Conservation (phyloP, 2,113 vertebrate species). For the Rhea americana region DNA sequence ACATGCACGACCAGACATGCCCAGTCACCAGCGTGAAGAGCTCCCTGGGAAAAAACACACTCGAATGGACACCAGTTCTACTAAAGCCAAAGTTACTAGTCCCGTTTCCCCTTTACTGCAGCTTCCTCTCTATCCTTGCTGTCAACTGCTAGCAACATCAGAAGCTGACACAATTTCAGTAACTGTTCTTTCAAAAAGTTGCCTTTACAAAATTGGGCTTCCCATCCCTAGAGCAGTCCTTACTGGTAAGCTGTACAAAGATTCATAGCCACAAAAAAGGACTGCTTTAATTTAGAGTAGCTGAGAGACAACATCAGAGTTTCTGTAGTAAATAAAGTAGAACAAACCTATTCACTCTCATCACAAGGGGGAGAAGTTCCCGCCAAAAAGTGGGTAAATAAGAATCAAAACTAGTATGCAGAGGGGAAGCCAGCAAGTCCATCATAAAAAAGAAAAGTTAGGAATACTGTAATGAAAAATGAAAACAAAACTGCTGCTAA, state of each 20-base stretch:
- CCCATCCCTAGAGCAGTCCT: background rate
- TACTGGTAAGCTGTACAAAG: fast-evolving
- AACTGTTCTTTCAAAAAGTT: background rate
- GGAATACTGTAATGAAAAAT: background rate
- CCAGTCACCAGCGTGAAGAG: too few species aligned
- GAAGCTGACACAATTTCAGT: background rate
- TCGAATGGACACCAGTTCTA: fast-evolving
- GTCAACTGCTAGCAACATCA: background rate
- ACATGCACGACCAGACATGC: too few species aligned
- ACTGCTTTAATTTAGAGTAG: background rate
- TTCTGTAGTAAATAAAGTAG: fast-evolving
- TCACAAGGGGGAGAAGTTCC: fast-evolving
- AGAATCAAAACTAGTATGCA: background rate
- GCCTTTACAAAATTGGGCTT: fast-evolving
- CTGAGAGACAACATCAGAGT: fast-evolving
- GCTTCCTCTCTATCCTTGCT: background rate
- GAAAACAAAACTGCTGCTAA: background rate
- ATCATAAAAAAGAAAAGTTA: background rate
- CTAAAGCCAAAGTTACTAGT: fast-evolving
- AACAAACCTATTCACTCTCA: fast-evolving
- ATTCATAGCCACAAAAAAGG: background rate
- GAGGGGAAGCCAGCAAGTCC: background rate
- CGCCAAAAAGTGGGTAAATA: background rate
- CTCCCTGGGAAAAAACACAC: fast-evolving
- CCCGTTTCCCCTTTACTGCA: background rate